Conservation (phyloP, 2,888 invertebrate genomes). For the Cactoblastis cactorum region DNA sequence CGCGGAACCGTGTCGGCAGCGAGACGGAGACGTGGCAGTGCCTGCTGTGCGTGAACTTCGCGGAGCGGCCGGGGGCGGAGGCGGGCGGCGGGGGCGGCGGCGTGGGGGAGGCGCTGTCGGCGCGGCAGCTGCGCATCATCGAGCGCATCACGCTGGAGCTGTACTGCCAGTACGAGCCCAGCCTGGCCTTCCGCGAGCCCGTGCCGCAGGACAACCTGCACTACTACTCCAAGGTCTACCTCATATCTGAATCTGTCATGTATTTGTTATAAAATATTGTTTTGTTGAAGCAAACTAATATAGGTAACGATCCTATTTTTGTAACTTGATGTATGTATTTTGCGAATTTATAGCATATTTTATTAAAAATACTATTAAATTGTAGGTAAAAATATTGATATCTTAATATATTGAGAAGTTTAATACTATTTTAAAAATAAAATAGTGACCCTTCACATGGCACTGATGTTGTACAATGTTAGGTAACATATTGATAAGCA, state of each 20-base stretch:
- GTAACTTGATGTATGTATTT: too few species aligned
- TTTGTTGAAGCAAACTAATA: too few species aligned
- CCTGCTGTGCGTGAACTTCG: slow-evolving; percentile 91
- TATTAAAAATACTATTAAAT: too few species aligned
- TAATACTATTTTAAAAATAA: too few species aligned
- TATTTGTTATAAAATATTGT: too few species aligned
- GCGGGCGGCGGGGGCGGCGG: slow-evolving; percentile 58
- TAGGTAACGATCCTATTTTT: too few species aligned
- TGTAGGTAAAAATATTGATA: too few species aligned
- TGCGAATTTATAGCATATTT: too few species aligned
- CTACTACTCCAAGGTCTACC: slow-evolving; percentile 53
- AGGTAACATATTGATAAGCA: background rate
- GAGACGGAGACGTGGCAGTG: slow-evolving; percentile 96
- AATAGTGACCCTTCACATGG: too few species aligned
- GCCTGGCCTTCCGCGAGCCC: slow-evolving; percentile 92
- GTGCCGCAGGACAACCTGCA: slow-evolving; percentile 82
- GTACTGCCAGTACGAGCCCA: slow-evolving; percentile 94
- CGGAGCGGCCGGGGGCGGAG: slow-evolving; percentile 74
- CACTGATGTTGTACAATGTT: background rate
- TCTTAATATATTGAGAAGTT: too few species aligned
- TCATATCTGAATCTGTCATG: too few species aligned
- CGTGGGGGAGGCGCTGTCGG: slow-evolving; percentile 68
- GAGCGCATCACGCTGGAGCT: slow-evolving; percentile 93
- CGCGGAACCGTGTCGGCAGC: slow-evolving; percentile 48
- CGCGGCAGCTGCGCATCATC: slow-evolving; percentile 83